Conservation (phyloP, 1,140 invertebrate genomes). For the Papilio polytes region DNA sequence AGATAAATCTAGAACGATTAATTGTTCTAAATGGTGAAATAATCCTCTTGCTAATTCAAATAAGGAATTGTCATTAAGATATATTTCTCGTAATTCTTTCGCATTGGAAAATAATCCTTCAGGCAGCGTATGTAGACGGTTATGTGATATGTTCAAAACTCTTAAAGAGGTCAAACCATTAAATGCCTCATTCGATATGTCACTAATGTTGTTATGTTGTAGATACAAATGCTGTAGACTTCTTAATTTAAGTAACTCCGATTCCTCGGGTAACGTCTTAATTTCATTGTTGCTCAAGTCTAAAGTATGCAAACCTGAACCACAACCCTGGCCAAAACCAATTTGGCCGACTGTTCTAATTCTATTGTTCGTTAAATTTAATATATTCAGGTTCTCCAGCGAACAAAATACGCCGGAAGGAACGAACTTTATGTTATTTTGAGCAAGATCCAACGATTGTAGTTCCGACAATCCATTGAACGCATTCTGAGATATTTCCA, state of each 20-base stretch:
- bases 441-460: conserved; percentile 90
- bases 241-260: conserved; percentile 88
- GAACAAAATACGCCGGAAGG: conserved; percentile 91
- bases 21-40: conserved; percentile 92
- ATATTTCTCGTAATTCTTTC: conserved; percentile 91
- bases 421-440: conserved; percentile 92
- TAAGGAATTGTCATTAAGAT: conserved; percentile 92
- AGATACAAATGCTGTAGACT: conserved; percentile 91
- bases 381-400: conserved; percentile 89
- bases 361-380: conserved; percentile 93
- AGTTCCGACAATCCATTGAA: conserved; percentile 90
- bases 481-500: conserved; percentile 88
- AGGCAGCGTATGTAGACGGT: conserved; percentile 90
- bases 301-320: conserved; percentile 87
- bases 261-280: conserved; percentile 87
- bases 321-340: conserved; percentile 86
- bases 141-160: conserved; percentile 93
- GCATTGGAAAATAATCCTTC: conserved; percentile 91
- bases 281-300: conserved; percentile 93
- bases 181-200: conserved; percentile 91
- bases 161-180: conserved; percentile 89
- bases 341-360: conserved; percentile 89
- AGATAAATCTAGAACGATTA: conserved; percentile 93
- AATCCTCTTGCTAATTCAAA: conserved; percentile 91
- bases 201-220: conserved; percentile 92